Evolutionary conservation across 2,113 vertebrate genomes (phyloP), one percentile per base, ranked within the genome.

Genomic region (Hippocampus mohnikei): DNA sequence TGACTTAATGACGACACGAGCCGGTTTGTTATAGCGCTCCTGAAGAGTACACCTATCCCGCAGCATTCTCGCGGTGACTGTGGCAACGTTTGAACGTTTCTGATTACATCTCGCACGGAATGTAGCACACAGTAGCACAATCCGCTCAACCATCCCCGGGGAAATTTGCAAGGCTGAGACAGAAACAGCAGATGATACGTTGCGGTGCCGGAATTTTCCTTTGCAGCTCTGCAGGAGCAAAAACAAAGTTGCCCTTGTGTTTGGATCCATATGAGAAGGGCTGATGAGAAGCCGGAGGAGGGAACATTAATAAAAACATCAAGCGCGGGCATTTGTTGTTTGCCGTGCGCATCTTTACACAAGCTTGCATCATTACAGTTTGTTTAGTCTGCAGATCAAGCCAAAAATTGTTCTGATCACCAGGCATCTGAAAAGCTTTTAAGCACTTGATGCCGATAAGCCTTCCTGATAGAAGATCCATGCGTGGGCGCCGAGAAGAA

Each of bases 361-460:
- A 87, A 85, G 85, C 87, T 90, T 88, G 89, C 88, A 89, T 90
- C 89, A 90, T 89, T 89, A 88, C 65, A 80, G 84, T 88, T 89
- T 90, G 88, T 90, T 90, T 90, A 87, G 87, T 88, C 83, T 85
- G 79, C 84, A 87, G 82, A 87, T 90, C 88, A 88, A 88, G 85
- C 86, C 87, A 87, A 79, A 89, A 88, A 89, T 72, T 81, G 86
- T 86, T 88, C 85, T 83, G 83, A 90, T 90, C 89, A 88, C 84
- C 89, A 89, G 84, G 86, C 89, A 81, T 89, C 87, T 84, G 81
- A 89, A 90, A 90, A 89, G 85, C 89, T 90, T 86, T 90, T 89
- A 89, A 91, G 90, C 87, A 89, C 88, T 90, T 90, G 87, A 89
- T 88, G 86, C 85, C 69, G 83, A 90, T 90, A 89, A 91, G 84